Percentiles rank a stretch among this genome's conserved stretches.
These are phyloP conservation scores for Lumbricus terrestris DNA, from an alignment of 2,888 invertebrate species.

Conservation along the genomic window DNA sequence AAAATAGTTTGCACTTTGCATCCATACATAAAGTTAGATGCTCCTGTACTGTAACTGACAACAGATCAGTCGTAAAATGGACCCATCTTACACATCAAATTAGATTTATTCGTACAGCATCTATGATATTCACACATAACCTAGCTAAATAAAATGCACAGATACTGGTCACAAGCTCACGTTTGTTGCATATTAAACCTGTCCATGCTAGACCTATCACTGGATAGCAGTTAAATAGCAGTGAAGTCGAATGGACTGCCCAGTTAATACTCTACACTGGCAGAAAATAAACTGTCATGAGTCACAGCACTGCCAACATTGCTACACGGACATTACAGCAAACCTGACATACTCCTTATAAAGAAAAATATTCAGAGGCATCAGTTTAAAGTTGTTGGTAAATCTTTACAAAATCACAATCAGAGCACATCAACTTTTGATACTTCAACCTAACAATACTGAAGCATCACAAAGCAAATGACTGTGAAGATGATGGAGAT, in stretches of 20 bases:
- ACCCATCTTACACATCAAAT: background rate
- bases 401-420: slow-evolving; percentile 3
- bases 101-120: background rate
- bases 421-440: background rate
- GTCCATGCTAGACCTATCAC: background rate
- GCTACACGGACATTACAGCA: background rate
- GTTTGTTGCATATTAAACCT: background rate
- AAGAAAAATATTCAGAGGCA: background rate
- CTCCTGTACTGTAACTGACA: background rate
- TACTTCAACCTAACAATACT: background rate
- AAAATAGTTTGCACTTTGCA: background rate
- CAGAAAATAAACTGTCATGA: background rate
- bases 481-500: too few relatives aligned
- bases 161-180: background rate
- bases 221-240: background rate
- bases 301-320: background rate
- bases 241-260: background rate
- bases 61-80: background rate
- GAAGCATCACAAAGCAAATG: background rate
- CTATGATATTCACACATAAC: background rate
- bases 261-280: background rate
- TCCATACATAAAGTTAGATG: background rate
- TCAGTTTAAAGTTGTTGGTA: background rate
- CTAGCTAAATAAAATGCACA: background rate
- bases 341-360: background rate